Percentiles rank a stretch among this genome's conserved stretches.
phyloP scores from a whole-genome alignment of 2,797 vertebrate species.

The Aplochiton taeniatus region DNA sequence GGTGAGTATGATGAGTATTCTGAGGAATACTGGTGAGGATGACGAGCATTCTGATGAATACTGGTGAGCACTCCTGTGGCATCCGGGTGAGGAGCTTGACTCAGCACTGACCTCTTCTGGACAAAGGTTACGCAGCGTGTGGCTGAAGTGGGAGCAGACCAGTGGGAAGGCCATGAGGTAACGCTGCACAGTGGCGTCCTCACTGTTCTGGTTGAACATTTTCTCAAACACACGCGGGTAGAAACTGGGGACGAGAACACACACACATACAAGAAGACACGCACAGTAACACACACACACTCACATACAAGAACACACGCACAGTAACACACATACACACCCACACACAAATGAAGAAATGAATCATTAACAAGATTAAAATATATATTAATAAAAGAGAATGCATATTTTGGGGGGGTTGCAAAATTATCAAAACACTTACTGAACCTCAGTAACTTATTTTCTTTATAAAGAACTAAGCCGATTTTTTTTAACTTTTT shows the following conservation, averaged over 20 bases:
- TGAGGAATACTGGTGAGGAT: no score
- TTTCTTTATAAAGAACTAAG: no score
- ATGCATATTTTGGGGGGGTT: no score
- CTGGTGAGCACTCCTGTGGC: no score
- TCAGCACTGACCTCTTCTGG: constrained; percentile 88
- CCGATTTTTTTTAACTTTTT: no score
- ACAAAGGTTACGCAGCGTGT: constrained; percentile 81
- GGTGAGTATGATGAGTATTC: no score
- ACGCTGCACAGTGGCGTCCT: constrained; percentile 80
- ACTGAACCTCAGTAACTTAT: no score
- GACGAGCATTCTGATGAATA: no score
- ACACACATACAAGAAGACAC: background rate
- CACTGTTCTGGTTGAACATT: constrained; percentile 81
- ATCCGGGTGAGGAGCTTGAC: constrained; percentile 14
- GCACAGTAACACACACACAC: background rate
- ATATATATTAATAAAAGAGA: no score
- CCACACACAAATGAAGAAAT: no score
- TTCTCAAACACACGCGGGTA: constrained; percentile 84
- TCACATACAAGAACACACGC: constrained; percentile 1
- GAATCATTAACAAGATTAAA: no score
- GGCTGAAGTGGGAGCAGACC: constrained; percentile 81
- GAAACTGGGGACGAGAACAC: constrained; percentile 70
- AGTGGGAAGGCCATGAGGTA: constrained; percentile 83
- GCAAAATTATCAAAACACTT: no score
- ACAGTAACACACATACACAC: background rate